A percentile compares a stretch with the other conserved stretches of the same genome.
Conservation (phyloP, 2,888 invertebrate genomes). For the Ptilodon capucinus region DNA sequence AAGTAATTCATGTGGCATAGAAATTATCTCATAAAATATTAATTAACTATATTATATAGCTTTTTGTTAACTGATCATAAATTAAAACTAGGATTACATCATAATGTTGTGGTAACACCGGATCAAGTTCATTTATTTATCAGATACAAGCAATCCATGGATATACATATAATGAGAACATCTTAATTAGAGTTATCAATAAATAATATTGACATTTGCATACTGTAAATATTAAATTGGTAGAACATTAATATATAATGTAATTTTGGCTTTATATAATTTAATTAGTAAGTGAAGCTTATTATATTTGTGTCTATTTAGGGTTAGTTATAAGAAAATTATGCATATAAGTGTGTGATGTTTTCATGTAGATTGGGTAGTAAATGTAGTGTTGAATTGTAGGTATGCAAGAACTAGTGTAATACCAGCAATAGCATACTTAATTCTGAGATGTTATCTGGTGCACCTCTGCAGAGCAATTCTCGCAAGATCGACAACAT, state of each 20-base stretch:
- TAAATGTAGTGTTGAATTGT: background rate
- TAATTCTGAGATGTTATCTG: too few species aligned
- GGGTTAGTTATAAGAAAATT: background rate
- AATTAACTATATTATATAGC: too few species aligned
- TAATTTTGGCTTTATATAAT: background rate
- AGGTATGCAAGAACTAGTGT: background rate
- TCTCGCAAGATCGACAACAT: too few species aligned
- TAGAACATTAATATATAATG: background rate
- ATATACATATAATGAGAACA: background rate
- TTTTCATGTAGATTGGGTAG: background rate
- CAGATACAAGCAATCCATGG: background rate
- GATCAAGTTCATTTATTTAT: background rate
- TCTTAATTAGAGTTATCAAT: background rate
- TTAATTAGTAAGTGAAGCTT: background rate
- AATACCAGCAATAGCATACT: too few species aligned
- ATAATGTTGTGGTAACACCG: background rate
- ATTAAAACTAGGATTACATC: background rate
- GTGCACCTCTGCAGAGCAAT: too few species aligned
- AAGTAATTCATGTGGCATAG: conserved; percentile 3
- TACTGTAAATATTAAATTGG: background rate
- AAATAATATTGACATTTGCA: background rate
- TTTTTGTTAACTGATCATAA: background rate
- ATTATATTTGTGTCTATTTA: background rate
- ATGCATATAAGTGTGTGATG: background rate
- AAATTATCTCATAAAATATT: background rate